Evolutionary conservation across 2,888 invertebrate genomes (phyloP), one percentile per base, ranked within the genome.

Genomic region (Monoplex corrugatus): DNA sequence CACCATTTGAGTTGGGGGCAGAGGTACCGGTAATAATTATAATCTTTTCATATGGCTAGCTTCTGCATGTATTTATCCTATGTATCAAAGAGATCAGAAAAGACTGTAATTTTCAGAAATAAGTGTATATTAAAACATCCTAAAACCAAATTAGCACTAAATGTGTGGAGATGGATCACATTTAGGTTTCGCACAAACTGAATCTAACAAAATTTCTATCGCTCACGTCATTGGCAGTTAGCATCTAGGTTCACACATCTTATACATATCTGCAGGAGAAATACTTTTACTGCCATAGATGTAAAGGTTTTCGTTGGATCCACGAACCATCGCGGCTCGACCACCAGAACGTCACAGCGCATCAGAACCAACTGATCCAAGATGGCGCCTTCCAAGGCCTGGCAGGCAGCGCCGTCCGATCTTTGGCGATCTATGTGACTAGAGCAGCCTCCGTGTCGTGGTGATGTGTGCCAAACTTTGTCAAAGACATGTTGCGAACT

Each of bases 301-400:
- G 78, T 23, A 78, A 16, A 78, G 40, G 19, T 40, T 16, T 19
- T 23, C 28, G 78, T 78, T 40, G 28, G 78, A n/a, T 28, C 87
- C 88, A 28, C 90, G 85, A 32, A 91, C 78, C 68, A 85, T 88
- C 28, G 91, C 44, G 44, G 43, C 19, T 88, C 89, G 0, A 89
- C 75, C 6, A 91, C 87, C 23, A 90, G 82, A 19, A 90, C 85
- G 87, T 91, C 89, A 87, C 91, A 91, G 38, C 84, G 63, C 43
- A 83, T 88, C 45, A 90, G 85, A 16, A 90, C 80, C 5, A 89
- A 80, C 83, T 91, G 92, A 28, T 91, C 92, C n/a, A 91, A 57
- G 0, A 92, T 78, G 23, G 91, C 90, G 35, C 43, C 78, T n/a
- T 87, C 90, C 10, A 91, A 86, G 2, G 90, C 90, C 6, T 38